Conservation (phyloP, 2,888 invertebrate genomes). For the Aporophyla nigra region DNA sequence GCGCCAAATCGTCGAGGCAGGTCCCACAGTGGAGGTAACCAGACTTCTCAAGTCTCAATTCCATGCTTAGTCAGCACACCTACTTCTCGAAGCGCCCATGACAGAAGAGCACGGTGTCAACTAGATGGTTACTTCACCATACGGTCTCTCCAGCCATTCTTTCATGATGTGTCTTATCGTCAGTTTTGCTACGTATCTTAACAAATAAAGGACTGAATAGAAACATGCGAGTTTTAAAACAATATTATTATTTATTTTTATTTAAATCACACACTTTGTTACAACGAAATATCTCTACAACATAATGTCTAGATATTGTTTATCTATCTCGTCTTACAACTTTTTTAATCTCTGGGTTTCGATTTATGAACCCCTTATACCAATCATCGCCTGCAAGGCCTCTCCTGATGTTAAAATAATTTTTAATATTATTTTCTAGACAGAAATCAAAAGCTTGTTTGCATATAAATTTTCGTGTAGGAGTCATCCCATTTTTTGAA, state of each 20-base stretch:
- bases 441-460: conserved; percentile 33
- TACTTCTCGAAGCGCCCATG: neutral
- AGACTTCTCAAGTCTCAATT: neutral
- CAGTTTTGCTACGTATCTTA: neutral
- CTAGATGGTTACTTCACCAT: neutral
- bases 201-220: neutral
- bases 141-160: neutral
- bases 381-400: conserved; percentile 21
- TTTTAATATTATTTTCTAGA: conserved; percentile 17
- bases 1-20: neutral
- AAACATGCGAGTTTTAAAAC: neutral
- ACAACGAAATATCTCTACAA: neutral
- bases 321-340: neutral
- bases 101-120: neutral
- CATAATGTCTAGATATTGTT: no score
- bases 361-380: conserved; percentile 11
- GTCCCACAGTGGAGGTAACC: neutral
- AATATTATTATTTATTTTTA: no score
- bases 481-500: neutral
- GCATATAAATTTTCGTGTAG: conserved; percentile 9
- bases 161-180: neutral
- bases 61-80: neutral
- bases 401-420: conserved; percentile 10
- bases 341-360: conserved; percentile 13
- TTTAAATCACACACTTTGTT: neutral